Conservation (phyloP, 2,113 vertebrate species). For the Misgurnus anguillicaudatus region DNA sequence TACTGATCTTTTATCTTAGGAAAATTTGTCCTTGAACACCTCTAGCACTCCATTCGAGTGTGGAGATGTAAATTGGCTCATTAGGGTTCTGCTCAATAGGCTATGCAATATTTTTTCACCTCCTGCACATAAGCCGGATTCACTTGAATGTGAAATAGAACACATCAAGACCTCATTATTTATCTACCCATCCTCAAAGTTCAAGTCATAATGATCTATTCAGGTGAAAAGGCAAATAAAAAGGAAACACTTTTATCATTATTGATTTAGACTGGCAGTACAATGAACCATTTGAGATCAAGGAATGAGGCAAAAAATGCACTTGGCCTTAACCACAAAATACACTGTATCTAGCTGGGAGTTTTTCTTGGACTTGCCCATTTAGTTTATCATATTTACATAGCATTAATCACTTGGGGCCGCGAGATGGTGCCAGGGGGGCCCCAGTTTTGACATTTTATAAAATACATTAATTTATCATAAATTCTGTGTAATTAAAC, state of each 20-base stretch:
- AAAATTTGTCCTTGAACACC: neutral
- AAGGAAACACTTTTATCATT: neutral
- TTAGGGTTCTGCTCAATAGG: conserved; percentile 22
- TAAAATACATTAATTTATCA: no score
- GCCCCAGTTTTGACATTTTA: no score
- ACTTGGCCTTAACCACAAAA: no score
- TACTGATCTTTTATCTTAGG: neutral
- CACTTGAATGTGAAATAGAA: neutral
- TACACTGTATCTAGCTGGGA: no score
- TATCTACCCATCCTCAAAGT: neutral
- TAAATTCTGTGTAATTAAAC: no score
- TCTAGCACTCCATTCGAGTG: neutral
- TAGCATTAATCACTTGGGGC: no score
- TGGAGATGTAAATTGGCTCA: conserved; percentile 33
- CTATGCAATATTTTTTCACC: conserved; percentile 22
- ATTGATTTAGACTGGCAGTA: neutral
- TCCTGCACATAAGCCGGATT: neutral
- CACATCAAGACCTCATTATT: conserved; percentile 6
- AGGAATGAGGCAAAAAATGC: neutral
- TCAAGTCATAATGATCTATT: neutral
- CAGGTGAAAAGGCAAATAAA: conserved; percentile 7
- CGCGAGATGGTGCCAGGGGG: no score
- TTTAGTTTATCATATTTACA: no score
- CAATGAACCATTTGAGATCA: neutral
- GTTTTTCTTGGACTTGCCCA: no score